phyloP scores from a whole-genome alignment of 2,888 invertebrate species.

The Trachelus iudaicus region DNA sequence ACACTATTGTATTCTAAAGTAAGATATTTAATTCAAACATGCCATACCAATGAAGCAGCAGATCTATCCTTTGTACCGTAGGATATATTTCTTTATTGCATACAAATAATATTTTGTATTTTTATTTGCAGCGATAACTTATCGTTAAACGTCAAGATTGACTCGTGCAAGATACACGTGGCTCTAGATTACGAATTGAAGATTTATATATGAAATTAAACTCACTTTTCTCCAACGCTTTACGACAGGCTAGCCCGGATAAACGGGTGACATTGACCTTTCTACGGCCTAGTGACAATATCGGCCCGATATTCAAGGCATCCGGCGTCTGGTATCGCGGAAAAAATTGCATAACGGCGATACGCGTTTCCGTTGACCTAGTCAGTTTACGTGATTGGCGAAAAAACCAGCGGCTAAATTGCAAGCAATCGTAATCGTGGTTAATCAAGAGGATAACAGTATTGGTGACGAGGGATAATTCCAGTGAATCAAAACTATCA shows the following conservation, averaged over 20 bases:
- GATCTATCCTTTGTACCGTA: neutral
- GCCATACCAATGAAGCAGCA: neutral
- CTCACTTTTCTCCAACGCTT: neutral
- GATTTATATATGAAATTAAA: neutral
- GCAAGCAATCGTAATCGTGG: neutral
- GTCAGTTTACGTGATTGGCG: neutral
- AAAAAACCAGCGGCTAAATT: neutral
- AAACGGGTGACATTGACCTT: neutral
- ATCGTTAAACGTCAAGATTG: neutral
- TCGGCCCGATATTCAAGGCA: neutral
- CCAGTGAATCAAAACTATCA: neutral
- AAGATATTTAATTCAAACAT: neutral
- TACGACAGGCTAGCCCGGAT: neutral
- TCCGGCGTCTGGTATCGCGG: neutral
- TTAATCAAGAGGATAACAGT: neutral
- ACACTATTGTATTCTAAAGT: neutral
- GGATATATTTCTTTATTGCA: neutral
- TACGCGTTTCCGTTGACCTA: neutral
- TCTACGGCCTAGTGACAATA: neutral
- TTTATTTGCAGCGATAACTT: neutral
- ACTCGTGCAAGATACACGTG: neutral
- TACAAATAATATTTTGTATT: neutral
- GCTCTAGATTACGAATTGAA: neutral
- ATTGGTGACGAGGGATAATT: neutral
- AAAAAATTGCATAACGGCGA: constrained; percentile 1